Conservation (phyloP, 2,113 vertebrate genomes). For the Probosciger aterrimus region DNA sequence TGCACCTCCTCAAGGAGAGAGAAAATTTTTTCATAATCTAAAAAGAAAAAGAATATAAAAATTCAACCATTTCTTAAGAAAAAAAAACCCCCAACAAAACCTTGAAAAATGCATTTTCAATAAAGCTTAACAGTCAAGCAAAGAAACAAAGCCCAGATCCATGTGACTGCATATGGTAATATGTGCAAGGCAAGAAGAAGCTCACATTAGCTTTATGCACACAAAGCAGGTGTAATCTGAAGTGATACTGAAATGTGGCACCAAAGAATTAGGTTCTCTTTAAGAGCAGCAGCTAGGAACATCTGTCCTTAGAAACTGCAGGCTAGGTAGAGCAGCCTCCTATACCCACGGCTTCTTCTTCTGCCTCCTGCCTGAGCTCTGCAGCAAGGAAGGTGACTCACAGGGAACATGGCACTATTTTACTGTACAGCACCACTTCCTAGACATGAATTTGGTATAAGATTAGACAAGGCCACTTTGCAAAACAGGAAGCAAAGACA, state of each 20-base stretch:
- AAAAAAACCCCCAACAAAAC: background rate
- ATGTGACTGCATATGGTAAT: background rate
- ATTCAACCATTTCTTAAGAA: background rate
- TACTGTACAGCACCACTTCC: background rate
- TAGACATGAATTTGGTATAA: background rate
- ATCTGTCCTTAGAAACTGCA: background rate
- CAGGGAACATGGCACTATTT: background rate
- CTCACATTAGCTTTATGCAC: background rate
- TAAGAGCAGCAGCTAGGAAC: background rate
- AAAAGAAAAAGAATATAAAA: background rate
- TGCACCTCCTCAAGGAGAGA: slow-evolving; percentile 89
- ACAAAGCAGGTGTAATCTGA: background rate
- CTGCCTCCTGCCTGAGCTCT: background rate
- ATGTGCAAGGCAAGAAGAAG: background rate
- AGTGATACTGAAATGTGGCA: background rate
- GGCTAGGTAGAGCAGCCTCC: background rate
- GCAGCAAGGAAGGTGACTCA: background rate
- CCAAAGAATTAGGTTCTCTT: background rate
- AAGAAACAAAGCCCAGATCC: background rate
- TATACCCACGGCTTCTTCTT: background rate
- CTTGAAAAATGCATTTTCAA: background rate
- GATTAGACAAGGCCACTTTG: background rate
- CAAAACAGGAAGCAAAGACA: background rate
- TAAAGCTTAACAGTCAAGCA: background rate
- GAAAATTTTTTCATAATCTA: slow-evolving; percentile 91